Conservation (phyloP, 2,888 invertebrate species). For the Amiota mariae region DNA sequence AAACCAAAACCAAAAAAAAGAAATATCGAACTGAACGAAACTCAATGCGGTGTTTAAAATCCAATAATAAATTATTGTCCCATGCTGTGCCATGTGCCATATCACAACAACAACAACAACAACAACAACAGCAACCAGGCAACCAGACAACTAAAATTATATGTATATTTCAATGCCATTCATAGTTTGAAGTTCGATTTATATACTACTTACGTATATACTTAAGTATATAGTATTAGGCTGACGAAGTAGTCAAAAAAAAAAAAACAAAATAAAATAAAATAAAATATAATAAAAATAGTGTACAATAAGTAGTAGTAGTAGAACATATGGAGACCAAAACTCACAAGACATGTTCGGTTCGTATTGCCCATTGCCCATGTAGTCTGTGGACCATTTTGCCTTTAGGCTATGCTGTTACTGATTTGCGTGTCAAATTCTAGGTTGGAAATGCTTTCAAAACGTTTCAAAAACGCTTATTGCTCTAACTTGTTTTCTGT, state of each 20-base stretch:
- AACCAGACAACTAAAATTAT: no score
- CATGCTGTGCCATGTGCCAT: conserved; percentile 20
- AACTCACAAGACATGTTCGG: no score
- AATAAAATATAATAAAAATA: no score
- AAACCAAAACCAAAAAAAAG: background rate
- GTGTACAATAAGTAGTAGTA: no score
- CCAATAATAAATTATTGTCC: conserved; percentile 24
- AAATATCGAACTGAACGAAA: background rate
- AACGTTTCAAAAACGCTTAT: conserved; percentile 6
- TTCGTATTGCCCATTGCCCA: background rate
- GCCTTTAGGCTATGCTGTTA: conserved; percentile 10
- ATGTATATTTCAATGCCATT: conserved; percentile 15
- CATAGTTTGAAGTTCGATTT: background rate
- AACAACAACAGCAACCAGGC: background rate
- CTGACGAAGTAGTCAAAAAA: conserved; percentile 20
- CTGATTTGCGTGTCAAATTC: conserved; percentile 30
- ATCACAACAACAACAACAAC: conserved; percentile 16
- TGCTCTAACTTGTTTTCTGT: background rate
- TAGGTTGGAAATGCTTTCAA: conserved; percentile 13
- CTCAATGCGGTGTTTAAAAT: conserved; percentile 1
- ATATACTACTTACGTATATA: no score
- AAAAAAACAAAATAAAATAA: no score
- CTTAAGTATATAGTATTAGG: conserved; percentile 14
- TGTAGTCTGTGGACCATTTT: background rate
- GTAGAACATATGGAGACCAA: no score